phyloP scores from a whole-genome alignment of 2,888 invertebrate species.

The Lycia hirtaria region DNA sequence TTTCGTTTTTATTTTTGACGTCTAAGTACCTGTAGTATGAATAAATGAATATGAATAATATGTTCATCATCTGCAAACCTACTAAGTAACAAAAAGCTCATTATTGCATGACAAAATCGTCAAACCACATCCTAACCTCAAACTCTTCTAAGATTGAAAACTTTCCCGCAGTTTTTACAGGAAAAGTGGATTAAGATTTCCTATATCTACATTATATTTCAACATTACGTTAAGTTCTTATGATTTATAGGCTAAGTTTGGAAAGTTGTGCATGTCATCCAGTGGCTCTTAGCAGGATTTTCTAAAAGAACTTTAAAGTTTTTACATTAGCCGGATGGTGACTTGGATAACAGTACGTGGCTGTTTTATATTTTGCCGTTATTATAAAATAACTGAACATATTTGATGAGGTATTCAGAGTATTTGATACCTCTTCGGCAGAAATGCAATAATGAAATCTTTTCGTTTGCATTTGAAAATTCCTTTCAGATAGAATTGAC shows the following conservation, averaged over 20 bases:
- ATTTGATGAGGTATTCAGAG: neutral
- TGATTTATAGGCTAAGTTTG: slow-evolving; percentile 81
- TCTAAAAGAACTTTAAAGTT: slow-evolving; percentile 76
- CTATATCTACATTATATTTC: slow-evolving; percentile 77
- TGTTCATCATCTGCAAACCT: neutral
- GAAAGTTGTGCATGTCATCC: slow-evolving; percentile 81
- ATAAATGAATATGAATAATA: neutral
- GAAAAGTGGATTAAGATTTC: slow-evolving; percentile 81
- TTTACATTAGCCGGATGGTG: slow-evolving; percentile 73
- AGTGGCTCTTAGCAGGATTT: slow-evolving; percentile 71
- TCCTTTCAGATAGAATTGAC: neutral
- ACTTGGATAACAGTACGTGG: slow-evolving; percentile 45
- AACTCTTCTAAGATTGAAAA: slow-evolving; percentile 73
- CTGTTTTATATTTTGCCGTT: slow-evolving; percentile 8
- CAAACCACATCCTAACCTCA: slow-evolving; percentile 42
- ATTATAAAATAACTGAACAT: slow-evolving; percentile 8
- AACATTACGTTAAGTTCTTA: slow-evolving; percentile 72
- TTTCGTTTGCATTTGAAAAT: neutral
- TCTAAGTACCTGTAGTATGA: too few species aligned
- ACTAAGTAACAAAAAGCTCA: neutral
- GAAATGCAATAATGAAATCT: neutral
- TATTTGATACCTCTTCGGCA: neutral
- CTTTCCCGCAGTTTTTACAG: slow-evolving; percentile 72
- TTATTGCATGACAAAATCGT: neutral
- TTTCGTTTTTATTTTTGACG: too few species aligned